Evolutionary conservation across 1,140 invertebrate species (phyloP).

Genomic region (Bombyx mandarina): DNA sequence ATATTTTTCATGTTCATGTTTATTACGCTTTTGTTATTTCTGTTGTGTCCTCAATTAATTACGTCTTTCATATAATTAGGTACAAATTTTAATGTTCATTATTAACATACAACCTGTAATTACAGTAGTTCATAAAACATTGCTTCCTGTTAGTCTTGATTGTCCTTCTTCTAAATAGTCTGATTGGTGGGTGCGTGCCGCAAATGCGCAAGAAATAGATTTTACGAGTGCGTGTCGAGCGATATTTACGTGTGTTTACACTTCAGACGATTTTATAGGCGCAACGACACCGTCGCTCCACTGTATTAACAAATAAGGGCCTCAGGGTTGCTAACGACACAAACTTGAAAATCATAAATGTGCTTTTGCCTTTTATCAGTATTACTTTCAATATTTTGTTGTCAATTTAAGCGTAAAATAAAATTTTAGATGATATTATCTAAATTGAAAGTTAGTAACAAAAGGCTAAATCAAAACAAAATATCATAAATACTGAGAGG

Average conservation of each 20-base stretch:
- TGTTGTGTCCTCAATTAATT: too few relatives aligned
- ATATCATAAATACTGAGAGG: too few relatives aligned
- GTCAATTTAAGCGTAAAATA: too few relatives aligned
- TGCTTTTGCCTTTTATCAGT: too few relatives aligned
- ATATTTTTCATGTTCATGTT: background rate
- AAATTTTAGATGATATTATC: too few relatives aligned
- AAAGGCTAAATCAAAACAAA: too few relatives aligned
- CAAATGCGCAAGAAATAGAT: constrained; percentile 59
- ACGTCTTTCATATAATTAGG: background rate
- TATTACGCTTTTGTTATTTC: background rate
- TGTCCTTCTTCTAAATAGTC: constrained; percentile 31
- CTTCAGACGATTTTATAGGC: constrained; percentile 63
- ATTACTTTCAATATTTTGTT: too few relatives aligned
- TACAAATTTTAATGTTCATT: background rate
- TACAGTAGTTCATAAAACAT: background rate
- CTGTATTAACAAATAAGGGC: constrained; percentile 39
- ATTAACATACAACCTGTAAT: background rate
- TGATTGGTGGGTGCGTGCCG: constrained; percentile 33
- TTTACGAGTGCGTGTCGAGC: constrained; percentile 58
- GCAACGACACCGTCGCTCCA: constrained; percentile 53
- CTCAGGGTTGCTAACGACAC: constrained; percentile 8
- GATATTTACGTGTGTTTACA: constrained; percentile 65
- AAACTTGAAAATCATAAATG: too few relatives aligned
- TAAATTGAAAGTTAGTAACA: too few relatives aligned
- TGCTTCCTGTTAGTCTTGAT: constrained; percentile 18